A percentile compares a stretch with the other conserved stretches of the same genome.
These are phyloP conservation scores for Nothoprocta pentlandii DNA, from an alignment of 2,113 vertebrate species.

Conservation along the genomic window DNA sequence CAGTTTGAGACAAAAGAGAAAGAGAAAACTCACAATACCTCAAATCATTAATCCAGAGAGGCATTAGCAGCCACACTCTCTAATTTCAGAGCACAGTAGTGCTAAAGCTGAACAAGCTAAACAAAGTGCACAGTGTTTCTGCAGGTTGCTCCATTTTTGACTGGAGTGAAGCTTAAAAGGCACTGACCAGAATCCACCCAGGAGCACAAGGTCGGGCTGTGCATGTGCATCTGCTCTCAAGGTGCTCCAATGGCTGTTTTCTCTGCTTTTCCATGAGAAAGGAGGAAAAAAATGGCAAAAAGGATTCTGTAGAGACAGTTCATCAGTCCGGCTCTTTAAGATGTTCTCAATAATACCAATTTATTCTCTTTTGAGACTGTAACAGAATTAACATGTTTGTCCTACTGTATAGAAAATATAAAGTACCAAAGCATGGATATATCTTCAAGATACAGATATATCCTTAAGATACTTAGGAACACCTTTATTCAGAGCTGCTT, in stretches of 20 bases:
- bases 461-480: background rate
- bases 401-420: background rate
- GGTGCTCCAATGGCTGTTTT: background rate
- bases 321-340: background rate
- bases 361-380: background rate
- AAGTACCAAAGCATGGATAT: background rate
- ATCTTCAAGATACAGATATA: background rate
- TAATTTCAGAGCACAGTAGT: background rate
- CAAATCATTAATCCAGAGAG: background rate
- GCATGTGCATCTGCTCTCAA: background rate
- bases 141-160: background rate
- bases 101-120: background rate
- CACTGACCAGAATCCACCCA: background rate
- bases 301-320: background rate
- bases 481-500: background rate
- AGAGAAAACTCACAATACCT: background rate
- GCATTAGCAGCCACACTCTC: background rate
- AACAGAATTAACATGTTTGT: background rate
- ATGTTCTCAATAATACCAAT: background rate
- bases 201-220: background rate
- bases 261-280: background rate
- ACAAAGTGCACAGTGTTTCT: background rate
- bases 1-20: background rate
- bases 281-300: background rate
- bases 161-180: background rate